Percentiles rank a stretch among this genome's conserved stretches.
phyloP scores from a whole-genome alignment of 2,113 vertebrate species.

The Aviceda subcristata region DNA sequence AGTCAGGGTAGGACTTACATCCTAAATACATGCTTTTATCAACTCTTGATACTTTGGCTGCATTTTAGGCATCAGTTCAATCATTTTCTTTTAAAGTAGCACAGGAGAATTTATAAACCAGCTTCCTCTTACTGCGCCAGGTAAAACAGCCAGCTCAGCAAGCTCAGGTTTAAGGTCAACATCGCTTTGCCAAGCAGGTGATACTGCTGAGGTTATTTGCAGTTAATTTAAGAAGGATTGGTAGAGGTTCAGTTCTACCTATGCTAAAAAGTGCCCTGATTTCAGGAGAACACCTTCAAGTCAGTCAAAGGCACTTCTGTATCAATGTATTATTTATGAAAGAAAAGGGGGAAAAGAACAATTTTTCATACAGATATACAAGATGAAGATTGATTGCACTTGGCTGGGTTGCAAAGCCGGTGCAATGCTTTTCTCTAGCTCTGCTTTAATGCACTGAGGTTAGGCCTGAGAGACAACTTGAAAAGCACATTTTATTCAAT shows the following conservation, averaged over 20 bases:
- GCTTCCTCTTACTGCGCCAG: not conserved
- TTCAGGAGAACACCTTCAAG: not conserved
- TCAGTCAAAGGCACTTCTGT: not conserved
- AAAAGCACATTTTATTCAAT: not conserved
- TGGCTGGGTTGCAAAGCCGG: not conserved
- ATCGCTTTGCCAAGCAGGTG: slow-evolving; percentile 36
- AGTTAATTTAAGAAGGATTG: not conserved
- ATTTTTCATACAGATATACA: not conserved
- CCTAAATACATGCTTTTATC: not conserved
- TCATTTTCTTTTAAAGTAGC: slow-evolving; percentile 6
- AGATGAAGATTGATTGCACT: not conserved
- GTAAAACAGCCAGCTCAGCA: slow-evolving; percentile 38
- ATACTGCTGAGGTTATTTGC: slow-evolving; percentile 1
- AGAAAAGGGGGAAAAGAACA: not conserved
- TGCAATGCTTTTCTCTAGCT: not conserved
- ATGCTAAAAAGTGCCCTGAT: not conserved
- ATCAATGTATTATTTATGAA: not conserved
- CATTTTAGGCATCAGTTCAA: slow-evolving; percentile 11
- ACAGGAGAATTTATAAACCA: slow-evolving; percentile 22
- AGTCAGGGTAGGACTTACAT: not conserved
- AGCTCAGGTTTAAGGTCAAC: slow-evolving; percentile 39
- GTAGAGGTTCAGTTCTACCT: not conserved
- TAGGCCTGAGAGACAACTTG: not conserved
- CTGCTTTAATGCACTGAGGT: not conserved
- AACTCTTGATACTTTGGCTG: not conserved